These are phyloP conservation scores for Trachurus trachurus DNA, from an alignment of 2,797 vertebrate species.

Conservation along the genomic window DNA sequence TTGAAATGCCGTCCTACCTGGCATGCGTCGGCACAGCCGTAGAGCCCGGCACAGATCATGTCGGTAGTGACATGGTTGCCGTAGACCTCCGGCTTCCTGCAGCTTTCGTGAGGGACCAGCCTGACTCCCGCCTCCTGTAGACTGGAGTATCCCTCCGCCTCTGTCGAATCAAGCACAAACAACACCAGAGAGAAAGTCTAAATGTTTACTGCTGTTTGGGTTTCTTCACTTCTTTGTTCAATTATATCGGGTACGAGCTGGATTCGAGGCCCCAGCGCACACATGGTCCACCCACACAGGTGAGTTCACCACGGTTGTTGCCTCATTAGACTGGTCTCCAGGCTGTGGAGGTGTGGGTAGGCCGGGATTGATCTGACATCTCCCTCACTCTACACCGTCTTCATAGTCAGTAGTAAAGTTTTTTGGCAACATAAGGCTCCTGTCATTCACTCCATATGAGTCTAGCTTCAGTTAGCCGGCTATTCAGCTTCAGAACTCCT, in stretches of 20 bases:
- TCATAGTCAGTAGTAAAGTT: too few relatives aligned
- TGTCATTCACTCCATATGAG: too few relatives aligned
- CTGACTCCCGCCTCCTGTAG: slow-evolving; percentile 90
- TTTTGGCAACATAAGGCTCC: too few relatives aligned
- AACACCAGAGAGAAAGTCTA: not conserved
- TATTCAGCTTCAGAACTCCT: too few relatives aligned
- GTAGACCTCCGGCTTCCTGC: slow-evolving; percentile 90
- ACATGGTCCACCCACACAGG: not conserved
- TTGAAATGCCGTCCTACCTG: slow-evolving; percentile 85
- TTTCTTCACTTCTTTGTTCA: not conserved
- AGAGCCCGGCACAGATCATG: slow-evolving; percentile 93
- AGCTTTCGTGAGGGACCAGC: slow-evolving; percentile 86
- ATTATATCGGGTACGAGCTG: not conserved
- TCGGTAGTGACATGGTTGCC: slow-evolving; percentile 90
- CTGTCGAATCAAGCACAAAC: slow-evolving; percentile 71
- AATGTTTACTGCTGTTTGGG: not conserved
- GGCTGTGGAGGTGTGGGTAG: not conserved
- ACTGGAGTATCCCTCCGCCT: slow-evolving; percentile 83
- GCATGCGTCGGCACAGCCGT: slow-evolving; percentile 89
- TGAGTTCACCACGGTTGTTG: not conserved
- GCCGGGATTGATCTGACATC: not conserved
- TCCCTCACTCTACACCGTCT: not conserved
- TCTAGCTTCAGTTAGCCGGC: too few relatives aligned
- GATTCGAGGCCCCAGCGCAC: not conserved
- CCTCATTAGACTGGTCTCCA: not conserved